Base-by-base conservation (phyloP, 30 jellyfish, hydroid and myxozoan genomes). In the Aurelia aurita region DNA sequence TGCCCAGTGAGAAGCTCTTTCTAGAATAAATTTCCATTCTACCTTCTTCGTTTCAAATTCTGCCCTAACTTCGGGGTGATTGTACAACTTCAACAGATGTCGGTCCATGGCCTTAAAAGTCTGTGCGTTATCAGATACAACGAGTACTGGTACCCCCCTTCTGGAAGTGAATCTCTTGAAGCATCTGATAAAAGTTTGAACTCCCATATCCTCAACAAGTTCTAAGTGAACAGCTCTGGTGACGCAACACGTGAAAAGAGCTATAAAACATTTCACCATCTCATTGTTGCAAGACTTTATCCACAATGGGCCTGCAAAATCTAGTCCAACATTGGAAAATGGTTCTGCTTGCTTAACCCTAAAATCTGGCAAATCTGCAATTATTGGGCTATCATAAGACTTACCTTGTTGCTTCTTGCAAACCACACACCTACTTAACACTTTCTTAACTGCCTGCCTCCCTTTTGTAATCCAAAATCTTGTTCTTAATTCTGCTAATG, bases 131-230 rank as follows among this genome's bases (percentile, higher is more conserved):
- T 76, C 96, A 49, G 69, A 28, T 8, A 76, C 49, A 63, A 85
- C 74, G 75, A 73, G 12, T n/a, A 15, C 11, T 12, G 95, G 96
- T 3, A 71, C 63, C n/a, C 96, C 93, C 60, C 96, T 76, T 86
- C 96, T 25, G 43, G 96, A 51, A 10, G 65, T 31, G 23, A 86
- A 74, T 39, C 43, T 69, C 26, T 62, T 86, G 27, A 75, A 35
- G 12, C 89, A 20, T 76, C 87, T 35, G 28, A 62, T 11, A n/a
- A 83, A 83, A 19, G 27, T 58, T 44, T 51, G 26, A 25, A 14
- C 76, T 34, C 21, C 55, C 93, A 74, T 75, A 28, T 53, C 72
- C 16, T 51, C 43, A 13, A 46, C 58, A 31, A 61, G 66, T 44
- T 86, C 89, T n/a, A 59, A 72, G 46, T 86, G 93, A 58, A 84